These are phyloP conservation scores for Naja naja DNA, from an alignment of 2,113 vertebrate species.

Conservation along the genomic window DNA sequence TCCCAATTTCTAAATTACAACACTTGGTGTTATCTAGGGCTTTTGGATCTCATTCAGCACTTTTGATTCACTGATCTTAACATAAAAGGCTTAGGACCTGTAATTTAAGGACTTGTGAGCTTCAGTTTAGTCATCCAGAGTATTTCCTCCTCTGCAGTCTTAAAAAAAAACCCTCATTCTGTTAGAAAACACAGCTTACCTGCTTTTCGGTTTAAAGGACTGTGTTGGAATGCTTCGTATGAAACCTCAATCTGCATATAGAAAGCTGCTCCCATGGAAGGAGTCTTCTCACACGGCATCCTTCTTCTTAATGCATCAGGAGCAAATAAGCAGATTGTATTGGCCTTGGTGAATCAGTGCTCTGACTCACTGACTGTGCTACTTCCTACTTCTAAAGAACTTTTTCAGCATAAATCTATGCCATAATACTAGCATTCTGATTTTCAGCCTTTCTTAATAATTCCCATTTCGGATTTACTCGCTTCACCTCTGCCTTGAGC, in stretches of 20 bases:
- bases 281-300: neutral
- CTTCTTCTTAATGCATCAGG: neutral
- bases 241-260: neutral
- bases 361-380: neutral
- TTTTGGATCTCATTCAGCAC: neutral
- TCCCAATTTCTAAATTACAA: conserved; percentile 16
- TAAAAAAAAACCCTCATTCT: neutral
- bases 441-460: neutral
- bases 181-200: neutral
- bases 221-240: neutral
- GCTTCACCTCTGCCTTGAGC: neutral
- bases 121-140: neutral
- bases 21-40: neutral
- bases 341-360: neutral
- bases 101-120: neutral
- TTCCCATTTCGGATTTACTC: neutral
- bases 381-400: neutral
- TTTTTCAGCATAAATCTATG: neutral
- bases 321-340: neutral
- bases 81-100: neutral
- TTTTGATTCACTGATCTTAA: neutral
- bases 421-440: neutral
- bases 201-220: neutral
- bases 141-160: neutral
- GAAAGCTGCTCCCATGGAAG: neutral